A percentile compares a stretch with the other conserved stretches of the same genome.
Conservation (phyloP, 2,113 vertebrate genomes). For the Poecilia latipinna region DNA sequence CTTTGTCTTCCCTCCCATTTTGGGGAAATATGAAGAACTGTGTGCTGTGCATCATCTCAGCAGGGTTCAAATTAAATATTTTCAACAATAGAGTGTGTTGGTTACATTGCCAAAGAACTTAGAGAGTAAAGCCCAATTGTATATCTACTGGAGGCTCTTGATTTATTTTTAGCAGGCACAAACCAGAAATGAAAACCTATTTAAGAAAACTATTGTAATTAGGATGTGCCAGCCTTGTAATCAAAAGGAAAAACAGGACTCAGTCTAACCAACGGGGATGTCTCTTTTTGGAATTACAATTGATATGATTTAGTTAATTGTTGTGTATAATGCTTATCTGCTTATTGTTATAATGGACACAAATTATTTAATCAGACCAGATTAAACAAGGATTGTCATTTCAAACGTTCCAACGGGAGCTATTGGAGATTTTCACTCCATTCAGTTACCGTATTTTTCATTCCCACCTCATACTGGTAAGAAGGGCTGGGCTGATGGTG, state of each 20-base stretch:
- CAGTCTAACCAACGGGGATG: neutral
- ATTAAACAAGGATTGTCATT: neutral
- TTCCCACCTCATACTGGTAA: no score
- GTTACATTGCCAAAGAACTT: neutral
- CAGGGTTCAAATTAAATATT: slow-evolving; percentile 3
- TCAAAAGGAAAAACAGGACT: neutral
- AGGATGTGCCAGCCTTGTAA: neutral
- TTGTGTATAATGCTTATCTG: neutral
- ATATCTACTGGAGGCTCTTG: no score
- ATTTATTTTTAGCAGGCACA: neutral
- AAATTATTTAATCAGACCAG: neutral
- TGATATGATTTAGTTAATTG: neutral
- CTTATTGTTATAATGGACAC: neutral
- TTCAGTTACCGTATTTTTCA: no score
- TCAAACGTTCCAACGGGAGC: neutral
- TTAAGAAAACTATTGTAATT: slow-evolving; percentile 5
- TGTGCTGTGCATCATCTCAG: slow-evolving; percentile 16
- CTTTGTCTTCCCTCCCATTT: slow-evolving; percentile 12
- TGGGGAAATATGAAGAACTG: slow-evolving; percentile 23
- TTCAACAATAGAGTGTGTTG: neutral
- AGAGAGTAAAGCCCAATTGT: no score
- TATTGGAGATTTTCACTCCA: no score
- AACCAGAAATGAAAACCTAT: neutral
- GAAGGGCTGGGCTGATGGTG: no score
- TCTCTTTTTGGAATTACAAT: neutral